Evolutionary conservation across 1,140 invertebrate species (phyloP).

Genomic region (Arctopsyche grandis): DNA sequence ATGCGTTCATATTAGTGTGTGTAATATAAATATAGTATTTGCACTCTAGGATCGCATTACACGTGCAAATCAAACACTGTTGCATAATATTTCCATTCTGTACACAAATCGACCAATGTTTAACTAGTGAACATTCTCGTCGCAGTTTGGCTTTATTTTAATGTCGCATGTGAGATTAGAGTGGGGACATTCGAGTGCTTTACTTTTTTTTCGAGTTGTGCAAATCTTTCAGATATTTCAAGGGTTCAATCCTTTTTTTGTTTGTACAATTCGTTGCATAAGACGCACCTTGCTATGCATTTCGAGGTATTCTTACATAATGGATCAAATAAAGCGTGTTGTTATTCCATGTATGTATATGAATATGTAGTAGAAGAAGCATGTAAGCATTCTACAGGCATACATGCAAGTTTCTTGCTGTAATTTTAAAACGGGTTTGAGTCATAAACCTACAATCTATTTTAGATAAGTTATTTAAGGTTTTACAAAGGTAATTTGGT

Average conservation of each 20-base stretch:
- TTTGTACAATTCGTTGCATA: slow-evolving; percentile 10
- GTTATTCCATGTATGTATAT: slow-evolving; percentile 15
- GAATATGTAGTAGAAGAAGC: background rate
- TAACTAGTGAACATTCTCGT: background rate
- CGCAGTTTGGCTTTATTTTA: background rate
- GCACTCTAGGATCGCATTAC: background rate
- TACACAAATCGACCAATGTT: background rate
- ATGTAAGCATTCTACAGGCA: background rate
- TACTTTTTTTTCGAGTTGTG: slow-evolving; percentile 35
- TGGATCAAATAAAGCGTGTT: slow-evolving; percentile 49
- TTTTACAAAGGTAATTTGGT: no score
- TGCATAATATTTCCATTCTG: slow-evolving; percentile 20
- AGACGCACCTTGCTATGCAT: slow-evolving; percentile 43
- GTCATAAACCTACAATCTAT: no score
- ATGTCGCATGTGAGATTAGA: background rate
- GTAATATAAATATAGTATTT: no score
- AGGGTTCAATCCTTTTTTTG: slow-evolving; percentile 27
- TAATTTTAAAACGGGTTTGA: no score
- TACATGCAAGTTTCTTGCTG: no score
- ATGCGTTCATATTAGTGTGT: no score
- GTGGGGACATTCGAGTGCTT: background rate
- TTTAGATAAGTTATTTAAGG: no score
- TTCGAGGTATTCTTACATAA: slow-evolving; percentile 47
- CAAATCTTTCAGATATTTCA: slow-evolving; percentile 27
- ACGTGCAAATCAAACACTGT: background rate